Conservation (phyloP, 2,113 vertebrate species). For the Tetrao urogallus region DNA sequence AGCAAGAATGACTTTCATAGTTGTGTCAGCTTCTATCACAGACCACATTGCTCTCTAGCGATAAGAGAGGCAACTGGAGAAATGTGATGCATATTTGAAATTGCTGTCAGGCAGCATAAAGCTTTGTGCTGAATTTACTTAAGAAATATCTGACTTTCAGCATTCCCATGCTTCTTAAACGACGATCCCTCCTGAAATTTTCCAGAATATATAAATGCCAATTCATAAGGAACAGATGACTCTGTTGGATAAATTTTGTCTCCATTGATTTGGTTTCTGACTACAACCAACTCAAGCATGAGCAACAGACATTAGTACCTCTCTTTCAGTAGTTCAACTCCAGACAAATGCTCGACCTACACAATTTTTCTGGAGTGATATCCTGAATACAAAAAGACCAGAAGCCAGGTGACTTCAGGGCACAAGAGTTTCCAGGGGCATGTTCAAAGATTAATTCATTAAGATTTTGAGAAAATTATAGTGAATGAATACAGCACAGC, state of each 20-base stretch:
- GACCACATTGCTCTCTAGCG: background rate
- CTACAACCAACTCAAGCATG: background rate
- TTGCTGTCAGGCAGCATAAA: slow-evolving; percentile 27
- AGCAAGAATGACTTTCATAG: slow-evolving; percentile 64
- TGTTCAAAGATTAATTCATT: background rate
- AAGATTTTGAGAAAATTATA: background rate
- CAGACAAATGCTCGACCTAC: background rate
- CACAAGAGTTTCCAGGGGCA: background rate
- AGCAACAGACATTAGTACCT: background rate
- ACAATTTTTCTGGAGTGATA: background rate
- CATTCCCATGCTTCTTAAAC: background rate
- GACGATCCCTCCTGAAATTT: background rate
- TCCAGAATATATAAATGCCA: background rate
- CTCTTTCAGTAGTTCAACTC: background rate
- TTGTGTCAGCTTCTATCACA: slow-evolving; percentile 54
- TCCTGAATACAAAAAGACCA: background rate
- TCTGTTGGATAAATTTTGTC: background rate
- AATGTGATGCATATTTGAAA: slow-evolving; percentile 45
- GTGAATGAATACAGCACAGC: background rate
- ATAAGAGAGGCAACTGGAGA: slow-evolving; percentile 62
- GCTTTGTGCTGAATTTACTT: background rate
- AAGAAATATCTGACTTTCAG: background rate
- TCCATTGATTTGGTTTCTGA: background rate
- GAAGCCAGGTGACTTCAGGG: background rate
- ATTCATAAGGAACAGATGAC: background rate